These are phyloP conservation scores for Drosophila pseudoobscura DNA, from an alignment of 1,140 invertebrate species.

Conservation along the genomic window DNA sequence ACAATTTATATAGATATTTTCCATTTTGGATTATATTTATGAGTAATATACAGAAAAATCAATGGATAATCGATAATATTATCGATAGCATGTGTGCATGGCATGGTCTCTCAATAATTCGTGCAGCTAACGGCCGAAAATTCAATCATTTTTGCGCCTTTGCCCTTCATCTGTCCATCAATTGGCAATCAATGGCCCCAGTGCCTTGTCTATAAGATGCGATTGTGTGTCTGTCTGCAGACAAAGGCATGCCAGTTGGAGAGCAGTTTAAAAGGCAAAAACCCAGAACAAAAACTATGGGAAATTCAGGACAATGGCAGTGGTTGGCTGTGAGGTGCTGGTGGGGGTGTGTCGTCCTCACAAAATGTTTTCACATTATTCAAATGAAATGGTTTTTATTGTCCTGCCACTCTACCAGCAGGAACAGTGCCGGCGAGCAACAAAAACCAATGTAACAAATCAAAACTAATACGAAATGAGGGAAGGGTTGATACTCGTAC, in stretches of 20 bases:
- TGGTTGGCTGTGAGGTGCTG: background rate
- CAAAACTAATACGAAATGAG: slow-evolving; percentile 3
- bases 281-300: slow-evolving; percentile 8
- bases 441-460: slow-evolving; percentile 34
- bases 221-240: slow-evolving; percentile 26
- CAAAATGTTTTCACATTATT: slow-evolving; percentile 77
- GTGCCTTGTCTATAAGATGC: slow-evolving; percentile 7
- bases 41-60: too few species aligned
- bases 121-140: too few species aligned
- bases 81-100: too few species aligned
- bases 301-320: slow-evolving; percentile 26
- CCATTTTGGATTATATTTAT: too few species aligned
- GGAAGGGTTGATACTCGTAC: background rate
- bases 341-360: slow-evolving; percentile 2
- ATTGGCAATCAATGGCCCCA: slow-evolving; percentile 44
- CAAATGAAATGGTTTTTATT: slow-evolving; percentile 77
- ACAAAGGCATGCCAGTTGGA: slow-evolving; percentile 26
- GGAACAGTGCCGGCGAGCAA: slow-evolving; percentile 22
- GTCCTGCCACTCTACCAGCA: slow-evolving; percentile 30
- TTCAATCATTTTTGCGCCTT: too few species aligned
- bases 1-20: too few species aligned
- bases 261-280: slow-evolving; percentile 33
- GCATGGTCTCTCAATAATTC: too few species aligned
- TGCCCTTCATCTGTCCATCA: slow-evolving; percentile 36
- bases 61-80: too few species aligned